Conservation (phyloP, 2,797 vertebrate genomes). For the Basileuterus tristriatus region DNA sequence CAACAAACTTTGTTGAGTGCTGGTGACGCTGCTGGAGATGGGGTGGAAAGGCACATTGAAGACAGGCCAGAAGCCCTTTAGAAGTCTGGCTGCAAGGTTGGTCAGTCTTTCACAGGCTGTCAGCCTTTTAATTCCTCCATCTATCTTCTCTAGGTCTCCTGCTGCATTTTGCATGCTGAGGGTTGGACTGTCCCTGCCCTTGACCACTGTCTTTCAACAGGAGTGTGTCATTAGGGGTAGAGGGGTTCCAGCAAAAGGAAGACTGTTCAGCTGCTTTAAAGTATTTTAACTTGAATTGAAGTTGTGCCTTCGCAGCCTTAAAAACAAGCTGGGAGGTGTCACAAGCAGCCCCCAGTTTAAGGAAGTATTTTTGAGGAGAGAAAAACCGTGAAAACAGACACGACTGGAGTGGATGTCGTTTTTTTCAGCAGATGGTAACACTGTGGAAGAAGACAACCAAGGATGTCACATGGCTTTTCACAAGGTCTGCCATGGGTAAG, state of each 20-base stretch:
- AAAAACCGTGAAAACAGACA: background rate
- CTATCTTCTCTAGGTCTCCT: background rate
- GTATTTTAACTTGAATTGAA: background rate
- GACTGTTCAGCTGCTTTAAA: background rate
- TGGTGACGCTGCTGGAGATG: background rate
- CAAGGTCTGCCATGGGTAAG: background rate
- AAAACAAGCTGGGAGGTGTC: fast-evolving
- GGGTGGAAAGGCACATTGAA: background rate
- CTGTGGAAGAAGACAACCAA: background rate
- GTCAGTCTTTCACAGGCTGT: background rate
- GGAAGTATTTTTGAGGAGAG: background rate
- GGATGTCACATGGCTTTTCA: background rate
- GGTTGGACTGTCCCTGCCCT: background rate
- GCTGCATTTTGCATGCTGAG: background rate
- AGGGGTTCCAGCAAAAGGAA: background rate
- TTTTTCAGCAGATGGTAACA: background rate
- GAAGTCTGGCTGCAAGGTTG: background rate
- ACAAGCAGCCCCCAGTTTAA: fast-evolving
- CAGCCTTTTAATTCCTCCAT: background rate
- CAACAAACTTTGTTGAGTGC: background rate
- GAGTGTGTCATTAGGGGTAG: background rate
- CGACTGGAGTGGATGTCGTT: background rate
- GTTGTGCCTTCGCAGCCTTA: background rate
- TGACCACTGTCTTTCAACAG: background rate
- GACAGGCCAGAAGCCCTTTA: background rate